Percentiles rank a stretch among this genome's conserved stretches.
These are phyloP conservation scores for Leiothrix lutea DNA, from an alignment of 2,113 vertebrate species.

Conservation along the genomic window DNA sequence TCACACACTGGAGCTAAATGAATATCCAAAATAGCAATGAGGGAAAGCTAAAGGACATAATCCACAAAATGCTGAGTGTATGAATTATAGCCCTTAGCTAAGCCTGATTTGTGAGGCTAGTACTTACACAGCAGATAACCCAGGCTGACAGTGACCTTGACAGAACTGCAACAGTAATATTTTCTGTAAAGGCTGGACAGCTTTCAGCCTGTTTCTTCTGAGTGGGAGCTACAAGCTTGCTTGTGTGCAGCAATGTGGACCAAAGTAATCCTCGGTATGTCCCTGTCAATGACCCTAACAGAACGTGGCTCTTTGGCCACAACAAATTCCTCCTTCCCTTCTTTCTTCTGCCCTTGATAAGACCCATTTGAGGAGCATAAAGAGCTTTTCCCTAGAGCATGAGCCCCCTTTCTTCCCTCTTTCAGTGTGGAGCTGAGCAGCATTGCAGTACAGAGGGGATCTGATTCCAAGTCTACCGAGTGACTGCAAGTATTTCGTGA, in stretches of 20 bases:
- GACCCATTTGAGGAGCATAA: neutral
- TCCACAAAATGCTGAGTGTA: neutral
- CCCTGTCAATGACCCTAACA: neutral
- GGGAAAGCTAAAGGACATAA: neutral
- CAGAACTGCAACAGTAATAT: neutral
- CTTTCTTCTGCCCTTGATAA: neutral
- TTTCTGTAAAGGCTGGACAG: slow-evolving; percentile 33
- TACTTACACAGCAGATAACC: slow-evolving; percentile 33
- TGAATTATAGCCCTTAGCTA: slow-evolving; percentile 15
- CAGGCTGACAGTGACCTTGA: slow-evolving; percentile 58
- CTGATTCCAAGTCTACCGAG: neutral
- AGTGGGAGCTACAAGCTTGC: neutral
- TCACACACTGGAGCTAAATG: neutral
- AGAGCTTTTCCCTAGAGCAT: neutral
- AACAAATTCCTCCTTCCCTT: neutral
- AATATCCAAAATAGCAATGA: neutral
- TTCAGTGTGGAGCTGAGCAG: neutral
- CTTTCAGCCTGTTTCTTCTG: slow-evolving; percentile 14
- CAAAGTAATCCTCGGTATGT: neutral
- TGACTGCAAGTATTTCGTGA: slow-evolving; percentile 32
- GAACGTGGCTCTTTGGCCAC: rapidly evolving
- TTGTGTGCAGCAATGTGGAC: rapidly evolving
- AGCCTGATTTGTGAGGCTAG: neutral
- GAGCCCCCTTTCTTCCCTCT: neutral
- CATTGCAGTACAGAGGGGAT: neutral